Conservation (phyloP, 2,888 invertebrate genomes). For the Cantharis nigra region DNA sequence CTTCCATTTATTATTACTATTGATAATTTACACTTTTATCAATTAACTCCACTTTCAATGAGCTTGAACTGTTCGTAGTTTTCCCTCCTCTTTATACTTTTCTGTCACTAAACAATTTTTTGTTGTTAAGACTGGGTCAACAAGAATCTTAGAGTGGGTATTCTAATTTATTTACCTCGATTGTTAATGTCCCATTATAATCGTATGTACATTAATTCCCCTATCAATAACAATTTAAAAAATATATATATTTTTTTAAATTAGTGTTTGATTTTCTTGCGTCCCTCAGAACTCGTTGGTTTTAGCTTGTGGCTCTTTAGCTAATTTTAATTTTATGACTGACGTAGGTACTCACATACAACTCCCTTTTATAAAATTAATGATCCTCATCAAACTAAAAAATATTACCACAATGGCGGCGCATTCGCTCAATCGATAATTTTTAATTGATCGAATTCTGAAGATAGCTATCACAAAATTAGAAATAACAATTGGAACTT, state of each 20-base stretch:
- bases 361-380: neutral
- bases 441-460: neutral
- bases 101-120: neutral
- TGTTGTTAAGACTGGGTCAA: neutral
- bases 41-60: neutral
- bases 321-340: neutral
- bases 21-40: neutral
- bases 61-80: neutral
- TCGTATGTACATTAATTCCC: neutral
- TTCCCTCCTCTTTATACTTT: neutral
- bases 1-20: slow-evolving; percentile 31
- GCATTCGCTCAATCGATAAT: neutral
- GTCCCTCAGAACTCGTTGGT: neutral
- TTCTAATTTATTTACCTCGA: neutral
- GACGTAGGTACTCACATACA: neutral
- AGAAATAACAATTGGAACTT: neutral
- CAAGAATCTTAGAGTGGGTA: neutral
- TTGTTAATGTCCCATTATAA: neutral
- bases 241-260: neutral
- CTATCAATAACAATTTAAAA: neutral
- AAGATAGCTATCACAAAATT: neutral
- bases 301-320: neutral
- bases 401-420: neutral
- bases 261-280: neutral
- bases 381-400: neutral